Percentiles rank a stretch among this genome's conserved stretches.
Conservation (phyloP, 1,140 invertebrate species). For the Gryon sp. region DNA sequence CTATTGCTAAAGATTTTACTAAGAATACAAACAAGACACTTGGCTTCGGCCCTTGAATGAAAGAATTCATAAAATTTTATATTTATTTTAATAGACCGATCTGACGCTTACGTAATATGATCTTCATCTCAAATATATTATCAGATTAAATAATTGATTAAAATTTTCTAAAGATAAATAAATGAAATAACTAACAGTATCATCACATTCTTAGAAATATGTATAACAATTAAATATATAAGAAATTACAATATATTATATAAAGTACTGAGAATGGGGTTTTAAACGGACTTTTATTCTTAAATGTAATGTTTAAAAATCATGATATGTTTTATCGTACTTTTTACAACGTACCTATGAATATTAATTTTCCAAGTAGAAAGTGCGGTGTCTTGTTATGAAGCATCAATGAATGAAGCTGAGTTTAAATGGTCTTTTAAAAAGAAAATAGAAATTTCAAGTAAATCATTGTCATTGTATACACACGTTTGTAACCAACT, state of each 20-base stretch:
- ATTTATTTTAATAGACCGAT: conserved; percentile 24
- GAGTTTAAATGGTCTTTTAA: conserved; percentile 7
- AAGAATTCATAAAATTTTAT: conserved; percentile 13
- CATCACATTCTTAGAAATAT: too few species aligned
- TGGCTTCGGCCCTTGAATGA: not conserved
- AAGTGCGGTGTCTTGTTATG: conserved; percentile 1
- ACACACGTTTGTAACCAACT: too few species aligned
- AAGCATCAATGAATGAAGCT: conserved; percentile 10
- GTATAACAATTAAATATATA: too few species aligned
- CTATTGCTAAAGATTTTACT: not conserved
- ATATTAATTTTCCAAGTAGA: conserved; percentile 25
- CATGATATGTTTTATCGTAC: too few species aligned
- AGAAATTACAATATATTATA: too few species aligned
- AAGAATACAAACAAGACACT: not conserved
- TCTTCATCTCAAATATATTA: not conserved
- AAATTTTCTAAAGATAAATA: too few species aligned
- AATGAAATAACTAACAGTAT: too few species aligned
- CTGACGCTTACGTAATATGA: conserved; percentile 19
- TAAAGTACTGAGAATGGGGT: too few species aligned
- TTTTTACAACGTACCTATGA: conserved; percentile 21
- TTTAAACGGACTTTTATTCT: too few species aligned
- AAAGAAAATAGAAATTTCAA: conserved; percentile 10
- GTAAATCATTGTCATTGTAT: not conserved
- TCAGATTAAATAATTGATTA: too few species aligned
- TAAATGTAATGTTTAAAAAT: too few species aligned